These are phyloP conservation scores for Kryptolebias ocellatus DNA, from an alignment of 2,797 vertebrate species.

Conservation along the genomic window DNA sequence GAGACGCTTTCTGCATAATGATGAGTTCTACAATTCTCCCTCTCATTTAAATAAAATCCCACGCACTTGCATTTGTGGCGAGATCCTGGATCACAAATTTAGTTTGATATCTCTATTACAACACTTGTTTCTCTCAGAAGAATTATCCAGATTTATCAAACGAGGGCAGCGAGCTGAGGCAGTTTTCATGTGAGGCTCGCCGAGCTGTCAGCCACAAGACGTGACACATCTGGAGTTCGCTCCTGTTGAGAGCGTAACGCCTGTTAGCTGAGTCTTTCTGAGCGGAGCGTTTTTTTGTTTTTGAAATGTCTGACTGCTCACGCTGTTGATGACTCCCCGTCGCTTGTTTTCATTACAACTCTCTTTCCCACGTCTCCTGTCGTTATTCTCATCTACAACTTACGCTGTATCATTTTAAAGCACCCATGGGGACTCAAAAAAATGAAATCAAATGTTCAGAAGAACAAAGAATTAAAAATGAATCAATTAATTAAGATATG, in stretches of 20 bases:
- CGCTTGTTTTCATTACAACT: slow-evolving; percentile 32
- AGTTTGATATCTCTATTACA: slow-evolving; percentile 3
- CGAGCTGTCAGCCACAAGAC: slow-evolving; percentile 51
- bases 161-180: slow-evolving; percentile 28
- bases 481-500: background rate
- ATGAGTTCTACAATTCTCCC: slow-evolving; percentile 2
- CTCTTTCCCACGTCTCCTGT: slow-evolving; percentile 25
- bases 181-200: slow-evolving; percentile 39
- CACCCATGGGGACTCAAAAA: slow-evolving; percentile 1
- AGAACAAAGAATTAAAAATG: slow-evolving; percentile 7
- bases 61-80: background rate
- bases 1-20: slow-evolving; percentile 15
- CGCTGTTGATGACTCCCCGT: slow-evolving; percentile 28
- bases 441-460: background rate
- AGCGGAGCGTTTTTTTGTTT: slow-evolving; percentile 35
- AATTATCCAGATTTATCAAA: slow-evolving; percentile 11
- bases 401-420: slow-evolving; percentile 30
- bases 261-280: slow-evolving; percentile 31
- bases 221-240: slow-evolving; percentile 50
- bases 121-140: slow-evolving; percentile 31
- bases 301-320: slow-evolving; percentile 30
- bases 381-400: slow-evolving; percentile 31
- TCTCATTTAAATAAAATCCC: slow-evolving; percentile 32
- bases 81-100: slow-evolving; percentile 9
- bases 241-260: slow-evolving; percentile 50